Percentiles rank a stretch among this genome's conserved stretches.
Conservation (phyloP, 2,888 invertebrate species). For the Archips xylosteana region DNA sequence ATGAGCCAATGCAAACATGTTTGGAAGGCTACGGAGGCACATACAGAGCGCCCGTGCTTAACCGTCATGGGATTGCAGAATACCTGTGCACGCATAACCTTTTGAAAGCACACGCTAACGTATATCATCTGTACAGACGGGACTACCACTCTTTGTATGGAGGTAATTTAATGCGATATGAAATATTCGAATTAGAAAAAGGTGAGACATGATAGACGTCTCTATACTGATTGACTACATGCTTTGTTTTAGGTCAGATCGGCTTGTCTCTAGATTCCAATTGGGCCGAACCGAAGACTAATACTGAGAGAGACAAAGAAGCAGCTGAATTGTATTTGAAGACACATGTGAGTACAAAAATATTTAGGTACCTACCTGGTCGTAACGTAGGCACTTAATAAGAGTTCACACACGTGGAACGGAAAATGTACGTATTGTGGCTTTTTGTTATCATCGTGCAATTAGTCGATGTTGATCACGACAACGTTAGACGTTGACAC, state of each 20-base stretch:
- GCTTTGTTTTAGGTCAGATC: constrained; percentile 81
- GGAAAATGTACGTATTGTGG: not conserved
- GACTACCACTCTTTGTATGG: constrained; percentile 84
- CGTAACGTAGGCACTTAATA: not conserved
- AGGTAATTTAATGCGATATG: constrained; percentile 66
- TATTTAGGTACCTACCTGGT: not conserved
- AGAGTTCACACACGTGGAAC: not conserved
- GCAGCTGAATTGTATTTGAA: constrained; percentile 87
- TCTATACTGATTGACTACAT: constrained; percentile 34
- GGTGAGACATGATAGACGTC: constrained; percentile 15
- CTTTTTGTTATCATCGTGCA: not conserved
- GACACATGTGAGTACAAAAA: constrained; percentile 81
- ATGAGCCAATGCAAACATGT: constrained; percentile 89
- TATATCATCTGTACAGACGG: constrained; percentile 87
- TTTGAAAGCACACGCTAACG: constrained; percentile 90
- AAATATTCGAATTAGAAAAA: constrained; percentile 18
- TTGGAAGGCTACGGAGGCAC: constrained; percentile 85
- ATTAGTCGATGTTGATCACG: not conserved
- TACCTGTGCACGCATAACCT: constrained; percentile 90
- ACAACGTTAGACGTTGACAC: not conserved
- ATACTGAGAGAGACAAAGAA: constrained; percentile 81
- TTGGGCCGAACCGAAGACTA: constrained; percentile 86
- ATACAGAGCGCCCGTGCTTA: constrained; percentile 85
- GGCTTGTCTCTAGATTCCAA: constrained; percentile 87
- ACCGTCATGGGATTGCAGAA: constrained; percentile 86